phyloP scores from a whole-genome alignment of 2,797 vertebrate genomes.

The Sebastiscus tertius region DNA sequence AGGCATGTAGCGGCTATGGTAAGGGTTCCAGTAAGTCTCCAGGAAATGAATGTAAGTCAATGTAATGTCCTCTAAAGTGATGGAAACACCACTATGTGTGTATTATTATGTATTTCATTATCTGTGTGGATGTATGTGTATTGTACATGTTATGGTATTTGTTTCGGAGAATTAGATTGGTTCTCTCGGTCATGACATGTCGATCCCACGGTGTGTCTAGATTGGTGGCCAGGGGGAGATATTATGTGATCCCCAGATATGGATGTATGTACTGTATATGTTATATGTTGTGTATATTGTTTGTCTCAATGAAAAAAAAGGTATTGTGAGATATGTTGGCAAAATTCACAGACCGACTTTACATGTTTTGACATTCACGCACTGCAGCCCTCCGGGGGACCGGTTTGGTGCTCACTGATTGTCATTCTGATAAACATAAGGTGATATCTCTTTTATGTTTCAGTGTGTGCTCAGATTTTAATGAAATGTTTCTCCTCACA shows the following conservation, averaged over 20 bases:
- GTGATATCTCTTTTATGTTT: conserved; percentile 4
- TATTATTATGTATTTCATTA: not conserved
- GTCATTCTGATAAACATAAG: not conserved
- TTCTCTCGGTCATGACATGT: not conserved
- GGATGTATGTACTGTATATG: not conserved
- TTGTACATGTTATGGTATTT: not conserved
- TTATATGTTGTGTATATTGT: not conserved
- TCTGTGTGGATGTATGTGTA: not conserved
- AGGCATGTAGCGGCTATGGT: fast-evolving
- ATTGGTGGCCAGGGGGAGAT: not conserved
- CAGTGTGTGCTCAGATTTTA: conserved; percentile 7
- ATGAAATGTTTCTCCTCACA: not conserved
- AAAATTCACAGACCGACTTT: not conserved
- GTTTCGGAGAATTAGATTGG: not conserved
- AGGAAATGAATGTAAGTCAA: not conserved
- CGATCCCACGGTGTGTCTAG: not conserved
- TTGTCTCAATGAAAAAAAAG: not conserved
- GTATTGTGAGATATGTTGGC: not conserved
- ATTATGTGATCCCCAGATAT: not conserved
- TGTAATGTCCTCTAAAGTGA: no score
- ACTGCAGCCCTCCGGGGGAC: not conserved
- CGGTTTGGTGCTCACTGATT: not conserved
- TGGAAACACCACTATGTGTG: not conserved
- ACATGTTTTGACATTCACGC: not conserved
- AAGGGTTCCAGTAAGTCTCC: not conserved